Evolutionary conservation across 2,888 invertebrate species (phyloP).

Genomic region (Hoplodrina blanda): DNA sequence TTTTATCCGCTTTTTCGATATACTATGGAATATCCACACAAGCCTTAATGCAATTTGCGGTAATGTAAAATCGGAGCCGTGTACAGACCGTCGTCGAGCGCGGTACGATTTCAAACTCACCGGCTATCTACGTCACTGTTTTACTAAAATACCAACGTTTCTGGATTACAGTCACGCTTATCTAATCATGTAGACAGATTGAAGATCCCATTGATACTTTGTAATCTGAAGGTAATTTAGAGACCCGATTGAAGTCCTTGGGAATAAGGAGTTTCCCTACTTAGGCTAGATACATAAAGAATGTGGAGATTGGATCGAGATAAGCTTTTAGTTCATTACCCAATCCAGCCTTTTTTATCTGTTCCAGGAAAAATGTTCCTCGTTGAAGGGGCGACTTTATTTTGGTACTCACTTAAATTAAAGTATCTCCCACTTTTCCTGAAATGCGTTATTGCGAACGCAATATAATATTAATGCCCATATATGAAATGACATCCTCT

Average conservation of each 20-base stretch:
- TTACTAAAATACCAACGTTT: slow-evolving; percentile 57
- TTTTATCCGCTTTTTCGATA: slow-evolving; percentile 63
- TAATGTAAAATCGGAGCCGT: slow-evolving; percentile 77
- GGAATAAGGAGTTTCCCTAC: slow-evolving; percentile 36
- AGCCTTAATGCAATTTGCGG: slow-evolving; percentile 87
- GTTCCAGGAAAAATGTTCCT: slow-evolving; percentile 35
- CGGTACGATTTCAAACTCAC: slow-evolving; percentile 58
- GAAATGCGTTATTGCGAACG: slow-evolving; percentile 36
- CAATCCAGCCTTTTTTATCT: slow-evolving; percentile 55
- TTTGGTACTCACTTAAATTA: slow-evolving; percentile 38
- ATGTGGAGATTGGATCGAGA: slow-evolving; percentile 57
- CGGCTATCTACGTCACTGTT: slow-evolving; percentile 56
- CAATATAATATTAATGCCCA: slow-evolving; percentile 46
- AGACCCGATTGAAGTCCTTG: slow-evolving; percentile 40
- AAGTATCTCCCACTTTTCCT: slow-evolving; percentile 33
- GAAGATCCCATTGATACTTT: slow-evolving; percentile 58
- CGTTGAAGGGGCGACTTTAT: slow-evolving; percentile 19
- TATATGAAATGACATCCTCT: slow-evolving; percentile 40
- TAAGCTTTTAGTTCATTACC: slow-evolving; percentile 64
- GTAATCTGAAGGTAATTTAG: slow-evolving; percentile 54
- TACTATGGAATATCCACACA: slow-evolving; percentile 78
- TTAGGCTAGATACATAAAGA: slow-evolving; percentile 51
- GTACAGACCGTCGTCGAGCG: slow-evolving; percentile 62
- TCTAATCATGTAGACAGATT: slow-evolving; percentile 62
- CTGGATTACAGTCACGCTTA: slow-evolving; percentile 68